A percentile compares a stretch with the other conserved stretches of the same genome.
Evolutionary conservation across 1,140 invertebrate species (phyloP).

Genomic region (Paracyclopina nana): DNA sequence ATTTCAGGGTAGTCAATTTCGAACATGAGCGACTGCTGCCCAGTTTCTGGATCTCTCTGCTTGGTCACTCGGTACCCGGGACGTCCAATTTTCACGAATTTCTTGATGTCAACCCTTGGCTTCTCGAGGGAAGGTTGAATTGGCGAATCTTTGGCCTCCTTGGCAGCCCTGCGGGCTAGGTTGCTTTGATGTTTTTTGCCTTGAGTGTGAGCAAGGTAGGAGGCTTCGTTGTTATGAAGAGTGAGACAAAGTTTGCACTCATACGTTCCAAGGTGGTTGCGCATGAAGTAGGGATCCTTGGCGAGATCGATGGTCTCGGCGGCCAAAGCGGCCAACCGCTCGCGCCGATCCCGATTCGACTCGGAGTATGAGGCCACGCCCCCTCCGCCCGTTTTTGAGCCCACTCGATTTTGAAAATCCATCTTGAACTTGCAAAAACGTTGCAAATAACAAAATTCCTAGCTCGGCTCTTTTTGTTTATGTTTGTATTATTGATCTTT

Average conservation of each 20-base stretch:
- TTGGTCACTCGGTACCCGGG: slow-evolving; percentile 98
- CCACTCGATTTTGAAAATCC: slow-evolving; percentile 94
- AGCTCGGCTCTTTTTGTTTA: too few relatives aligned
- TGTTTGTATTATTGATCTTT: too few relatives aligned
- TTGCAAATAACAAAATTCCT: too few relatives aligned
- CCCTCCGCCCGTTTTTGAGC: slow-evolving; percentile 94
- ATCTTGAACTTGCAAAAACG: slow-evolving; percentile 30
- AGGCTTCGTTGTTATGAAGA: slow-evolving; percentile 97
- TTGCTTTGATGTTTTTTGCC: slow-evolving; percentile 99
- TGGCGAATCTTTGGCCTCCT: slow-evolving; percentile 93
- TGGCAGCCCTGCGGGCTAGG: slow-evolving; percentile 85
- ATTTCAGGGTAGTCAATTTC: slow-evolving; percentile 82
- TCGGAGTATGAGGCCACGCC: slow-evolving; percentile 98
- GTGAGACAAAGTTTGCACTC: slow-evolving; percentile 98
- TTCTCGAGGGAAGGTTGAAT: slow-evolving; percentile 31
- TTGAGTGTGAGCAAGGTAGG: slow-evolving; percentile 96
- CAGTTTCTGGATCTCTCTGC: slow-evolving; percentile 80
- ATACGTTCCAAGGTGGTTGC: slow-evolving; percentile 94
- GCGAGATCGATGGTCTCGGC: slow-evolving; percentile 96
- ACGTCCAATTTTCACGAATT: slow-evolving; percentile 98
- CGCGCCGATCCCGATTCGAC: slow-evolving; percentile 84
- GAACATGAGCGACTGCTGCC: slow-evolving; percentile 90
- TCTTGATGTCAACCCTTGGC: slow-evolving; percentile 84
- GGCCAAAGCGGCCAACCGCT: slow-evolving; percentile 82
- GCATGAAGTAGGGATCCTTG: slow-evolving; percentile 99